Conservation (phyloP, 2,797 vertebrate genomes). For the Mus minutoides region DNA sequence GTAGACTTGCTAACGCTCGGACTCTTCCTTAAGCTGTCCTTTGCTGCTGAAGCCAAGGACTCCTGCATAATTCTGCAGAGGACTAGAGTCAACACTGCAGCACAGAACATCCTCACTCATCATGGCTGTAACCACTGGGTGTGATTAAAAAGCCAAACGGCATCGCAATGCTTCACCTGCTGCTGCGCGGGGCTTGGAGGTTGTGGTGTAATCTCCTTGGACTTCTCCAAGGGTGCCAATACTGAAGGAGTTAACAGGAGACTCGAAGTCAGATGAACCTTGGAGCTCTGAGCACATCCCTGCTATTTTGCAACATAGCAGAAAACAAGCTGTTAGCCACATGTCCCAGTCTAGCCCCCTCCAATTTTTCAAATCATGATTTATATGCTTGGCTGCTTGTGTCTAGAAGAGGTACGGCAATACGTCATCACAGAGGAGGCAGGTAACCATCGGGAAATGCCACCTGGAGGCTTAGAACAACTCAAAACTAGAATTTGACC, state of each 20-base stretch:
- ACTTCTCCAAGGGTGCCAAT: neutral
- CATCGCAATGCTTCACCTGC: neutral
- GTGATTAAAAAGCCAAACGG: neutral
- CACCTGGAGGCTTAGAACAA: neutral
- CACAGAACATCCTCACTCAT: neutral
- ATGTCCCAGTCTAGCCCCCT: slow-evolving; percentile 50
- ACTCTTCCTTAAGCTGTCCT: neutral
- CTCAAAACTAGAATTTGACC: neutral
- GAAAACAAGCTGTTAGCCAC: slow-evolving; percentile 74
- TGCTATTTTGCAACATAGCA: slow-evolving; percentile 68
- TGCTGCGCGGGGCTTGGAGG: neutral
- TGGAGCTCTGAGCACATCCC: neutral
- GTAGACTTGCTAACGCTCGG: neutral
- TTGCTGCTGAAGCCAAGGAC: slow-evolving; percentile 17
- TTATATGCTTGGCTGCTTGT: slow-evolving; percentile 45
- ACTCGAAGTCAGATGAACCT: slow-evolving; percentile 48
- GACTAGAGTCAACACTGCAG: neutral
- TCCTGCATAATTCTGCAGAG: neutral
- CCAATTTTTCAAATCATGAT: slow-evolving; percentile 62
- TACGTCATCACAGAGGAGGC: neutral
- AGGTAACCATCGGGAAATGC: neutral
- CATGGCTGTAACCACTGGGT: neutral
- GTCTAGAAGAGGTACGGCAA: neutral
- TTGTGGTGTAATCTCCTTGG: too few relatives aligned
- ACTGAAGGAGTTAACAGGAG: neutral